Evolutionary conservation across 2,113 vertebrate genomes (phyloP).

Genomic region (Ailuropoda melanoleuca): DNA sequence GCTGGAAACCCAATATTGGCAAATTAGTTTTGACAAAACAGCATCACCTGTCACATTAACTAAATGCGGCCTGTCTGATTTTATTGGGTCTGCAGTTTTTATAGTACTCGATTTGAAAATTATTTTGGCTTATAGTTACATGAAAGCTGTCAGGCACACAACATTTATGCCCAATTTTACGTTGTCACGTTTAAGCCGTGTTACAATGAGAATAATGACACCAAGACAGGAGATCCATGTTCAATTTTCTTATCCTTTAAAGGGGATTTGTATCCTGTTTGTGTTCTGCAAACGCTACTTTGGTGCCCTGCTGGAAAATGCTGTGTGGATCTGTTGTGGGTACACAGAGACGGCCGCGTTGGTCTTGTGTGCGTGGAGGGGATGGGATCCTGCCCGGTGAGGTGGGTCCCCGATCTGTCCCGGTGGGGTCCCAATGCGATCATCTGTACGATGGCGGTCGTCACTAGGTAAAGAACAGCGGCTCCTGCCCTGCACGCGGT

Average conservation of each 20-base stretch:
- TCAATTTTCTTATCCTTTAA: background rate
- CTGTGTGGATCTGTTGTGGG: background rate
- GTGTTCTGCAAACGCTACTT: background rate
- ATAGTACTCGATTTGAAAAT: background rate
- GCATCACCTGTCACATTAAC: background rate
- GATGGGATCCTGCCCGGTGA: background rate
- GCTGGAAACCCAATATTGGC: background rate
- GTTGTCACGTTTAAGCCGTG: background rate
- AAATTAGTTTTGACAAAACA: background rate
- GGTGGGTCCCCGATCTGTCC: accelerated
- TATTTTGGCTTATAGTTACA: background rate
- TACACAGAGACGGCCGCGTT: background rate
- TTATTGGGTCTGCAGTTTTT: background rate
- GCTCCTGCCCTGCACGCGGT: accelerated
- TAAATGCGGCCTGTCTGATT: background rate
- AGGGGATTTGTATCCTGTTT: background rate
- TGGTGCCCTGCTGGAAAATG: background rate
- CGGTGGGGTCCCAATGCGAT: background rate
- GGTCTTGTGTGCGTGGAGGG: background rate
- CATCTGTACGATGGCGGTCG: accelerated
- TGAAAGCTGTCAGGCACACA: background rate
- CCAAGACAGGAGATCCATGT: background rate
- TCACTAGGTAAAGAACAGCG: accelerated
- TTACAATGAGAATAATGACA: background rate
- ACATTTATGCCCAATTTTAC: background rate